These are phyloP conservation scores for Dolomedes plantarius DNA, from an alignment of 2,888 invertebrate species.

Conservation along the genomic window DNA sequence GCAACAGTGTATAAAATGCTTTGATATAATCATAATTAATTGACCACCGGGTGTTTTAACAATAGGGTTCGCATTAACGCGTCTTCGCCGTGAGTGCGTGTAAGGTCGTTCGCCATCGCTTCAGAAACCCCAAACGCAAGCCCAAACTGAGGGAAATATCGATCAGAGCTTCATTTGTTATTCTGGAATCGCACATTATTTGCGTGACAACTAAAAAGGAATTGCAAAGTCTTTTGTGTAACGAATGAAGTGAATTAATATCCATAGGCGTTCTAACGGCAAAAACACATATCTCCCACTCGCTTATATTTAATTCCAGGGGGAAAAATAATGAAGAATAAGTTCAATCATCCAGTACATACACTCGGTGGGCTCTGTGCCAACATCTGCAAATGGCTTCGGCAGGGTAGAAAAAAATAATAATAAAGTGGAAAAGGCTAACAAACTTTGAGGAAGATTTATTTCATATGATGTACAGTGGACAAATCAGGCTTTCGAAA, in stretches of 20 bases:
- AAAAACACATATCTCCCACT: background rate
- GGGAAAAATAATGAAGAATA: background rate
- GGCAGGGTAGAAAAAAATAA: background rate
- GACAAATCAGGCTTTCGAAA: background rate
- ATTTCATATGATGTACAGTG: background rate
- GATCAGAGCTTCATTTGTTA: no score
- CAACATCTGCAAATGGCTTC: slow-evolving; percentile 14
- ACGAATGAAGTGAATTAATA: background rate
- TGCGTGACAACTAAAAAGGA: background rate
- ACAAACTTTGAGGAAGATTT: background rate
- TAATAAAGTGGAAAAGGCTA: background rate
- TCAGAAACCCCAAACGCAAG: no score
- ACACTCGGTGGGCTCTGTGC: background rate
- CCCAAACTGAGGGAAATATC: no score
- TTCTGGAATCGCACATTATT: no score
- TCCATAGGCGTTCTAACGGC: background rate
- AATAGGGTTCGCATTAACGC: no score
- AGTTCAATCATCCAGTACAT: slow-evolving; percentile 2
- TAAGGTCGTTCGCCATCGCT: no score
- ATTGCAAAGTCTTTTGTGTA: background rate
- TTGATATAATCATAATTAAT: no score
- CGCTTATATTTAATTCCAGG: background rate
- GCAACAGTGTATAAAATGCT: no score
- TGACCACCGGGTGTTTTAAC: no score
- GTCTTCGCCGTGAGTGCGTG: no score